Conservation (phyloP, 2,888 invertebrate species). For the Leptopilina myrica region DNA sequence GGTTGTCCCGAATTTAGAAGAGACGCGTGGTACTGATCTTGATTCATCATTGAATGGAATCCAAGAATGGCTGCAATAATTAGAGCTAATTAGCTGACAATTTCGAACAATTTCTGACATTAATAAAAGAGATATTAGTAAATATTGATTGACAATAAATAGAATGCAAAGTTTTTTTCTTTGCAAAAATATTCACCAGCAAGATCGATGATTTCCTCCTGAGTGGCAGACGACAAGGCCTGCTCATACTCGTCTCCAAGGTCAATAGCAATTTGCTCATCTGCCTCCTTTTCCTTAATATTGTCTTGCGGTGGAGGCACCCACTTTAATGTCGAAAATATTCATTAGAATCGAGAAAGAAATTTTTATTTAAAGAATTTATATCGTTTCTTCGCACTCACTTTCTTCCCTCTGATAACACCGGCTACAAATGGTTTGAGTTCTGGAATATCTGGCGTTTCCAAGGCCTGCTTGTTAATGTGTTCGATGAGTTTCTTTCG, state of each 20-base stretch:
- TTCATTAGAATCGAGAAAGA: slow-evolving; percentile 1
- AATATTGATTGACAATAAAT: not conserved
- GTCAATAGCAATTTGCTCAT: slow-evolving; percentile 95
- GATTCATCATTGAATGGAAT: slow-evolving; percentile 99
- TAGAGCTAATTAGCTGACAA: not conserved
- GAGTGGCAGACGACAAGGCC: slow-evolving; percentile 91
- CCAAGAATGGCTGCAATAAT: slow-evolving; percentile 92
- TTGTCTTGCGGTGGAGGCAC: slow-evolving; percentile 86
- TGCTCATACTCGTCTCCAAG: slow-evolving; percentile 95
- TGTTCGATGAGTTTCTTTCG: slow-evolving; percentile 96
- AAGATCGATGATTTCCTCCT: slow-evolving; percentile 98
- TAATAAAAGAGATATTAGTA: not conserved
- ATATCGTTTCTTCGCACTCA: slow-evolving; percentile 69
- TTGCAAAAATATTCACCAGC: slow-evolving; percentile 82
- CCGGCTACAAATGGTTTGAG: slow-evolving; percentile 95
- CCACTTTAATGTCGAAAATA: slow-evolving; percentile 82
- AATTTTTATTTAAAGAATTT: too few relatives aligned
- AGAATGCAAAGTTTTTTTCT: too few relatives aligned
- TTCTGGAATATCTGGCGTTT: slow-evolving; percentile 98
- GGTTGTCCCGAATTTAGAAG: slow-evolving; percentile 94
- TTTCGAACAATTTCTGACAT: not conserved
- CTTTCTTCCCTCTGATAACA: slow-evolving; percentile 93
- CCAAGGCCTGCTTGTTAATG: slow-evolving; percentile 98
- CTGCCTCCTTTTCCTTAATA: slow-evolving; percentile 86
- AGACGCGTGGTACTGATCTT: slow-evolving; percentile 99